phyloP scores from a whole-genome alignment of 2,113 vertebrate species.

The Speoplatyrhinus poulsoni region DNA sequence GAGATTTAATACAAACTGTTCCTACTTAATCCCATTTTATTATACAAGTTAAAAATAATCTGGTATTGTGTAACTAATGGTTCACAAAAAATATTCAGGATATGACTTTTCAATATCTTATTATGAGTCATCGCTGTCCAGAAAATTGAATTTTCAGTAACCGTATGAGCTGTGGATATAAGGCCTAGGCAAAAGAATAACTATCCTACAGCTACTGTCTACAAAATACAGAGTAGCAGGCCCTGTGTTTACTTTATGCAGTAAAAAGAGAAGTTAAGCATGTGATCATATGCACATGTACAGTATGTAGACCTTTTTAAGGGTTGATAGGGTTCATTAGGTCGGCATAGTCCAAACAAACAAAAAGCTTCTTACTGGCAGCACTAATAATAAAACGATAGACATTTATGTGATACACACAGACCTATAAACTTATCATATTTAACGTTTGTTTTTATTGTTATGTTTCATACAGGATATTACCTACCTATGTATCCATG shows the following conservation, averaged over 20 bases:
- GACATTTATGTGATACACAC: no score
- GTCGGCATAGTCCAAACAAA: no score
- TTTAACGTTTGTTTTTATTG: conserved; percentile 1
- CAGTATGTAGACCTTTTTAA: background rate
- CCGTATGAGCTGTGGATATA: no score
- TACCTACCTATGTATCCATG: conserved; percentile 86
- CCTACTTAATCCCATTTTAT: no score
- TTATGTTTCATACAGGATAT: conserved; percentile 75
- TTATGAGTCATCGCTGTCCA: background rate
- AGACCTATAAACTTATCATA: background rate
- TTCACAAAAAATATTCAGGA: no score
- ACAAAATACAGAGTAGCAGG: background rate
- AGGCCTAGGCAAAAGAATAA: background rate
- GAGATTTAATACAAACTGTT: no score
- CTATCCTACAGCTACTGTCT: background rate
- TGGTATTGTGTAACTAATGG: no score
- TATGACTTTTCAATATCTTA: background rate
- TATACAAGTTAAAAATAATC: no score
- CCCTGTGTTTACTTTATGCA: background rate
- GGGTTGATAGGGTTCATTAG: background rate
- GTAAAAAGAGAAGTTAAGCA: background rate
- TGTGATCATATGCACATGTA: background rate
- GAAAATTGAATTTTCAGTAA: background rate
- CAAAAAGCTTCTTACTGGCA: no score
- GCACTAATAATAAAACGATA: no score